A percentile compares a stretch with the other conserved stretches of the same genome.
These are phyloP conservation scores for Falco rusticolus DNA, from an alignment of 2,797 vertebrate species.

Conservation along the genomic window DNA sequence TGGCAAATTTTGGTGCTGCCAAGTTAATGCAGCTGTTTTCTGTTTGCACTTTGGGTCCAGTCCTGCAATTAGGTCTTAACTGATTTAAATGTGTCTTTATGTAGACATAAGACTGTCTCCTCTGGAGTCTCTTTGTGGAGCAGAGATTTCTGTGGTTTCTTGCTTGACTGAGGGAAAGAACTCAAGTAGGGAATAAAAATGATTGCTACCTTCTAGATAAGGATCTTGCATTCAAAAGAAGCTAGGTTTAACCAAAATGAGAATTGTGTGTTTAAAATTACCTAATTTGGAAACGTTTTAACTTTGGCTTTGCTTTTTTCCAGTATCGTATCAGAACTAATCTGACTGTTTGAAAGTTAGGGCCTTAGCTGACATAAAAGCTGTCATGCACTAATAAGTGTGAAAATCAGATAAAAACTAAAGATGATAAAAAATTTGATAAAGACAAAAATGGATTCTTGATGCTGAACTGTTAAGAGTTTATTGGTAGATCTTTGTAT, in stretches of 20 bases:
- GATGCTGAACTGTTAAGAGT: background rate
- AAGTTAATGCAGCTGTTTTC: conserved; percentile 1
- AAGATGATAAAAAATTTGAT: no score
- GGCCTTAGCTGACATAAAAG: background rate
- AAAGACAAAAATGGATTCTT: background rate
- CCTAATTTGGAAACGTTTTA: background rate
- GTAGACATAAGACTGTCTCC: background rate
- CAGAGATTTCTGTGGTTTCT: background rate
- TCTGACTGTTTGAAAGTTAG: background rate
- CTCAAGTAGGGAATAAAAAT: background rate
- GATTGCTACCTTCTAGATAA: background rate
- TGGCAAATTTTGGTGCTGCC: background rate
- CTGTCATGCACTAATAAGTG: background rate
- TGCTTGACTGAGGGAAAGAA: background rate
- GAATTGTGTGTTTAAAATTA: background rate
- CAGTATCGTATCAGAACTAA: background rate
- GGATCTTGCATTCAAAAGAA: background rate
- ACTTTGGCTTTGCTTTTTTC: background rate
- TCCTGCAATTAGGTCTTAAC: background rate
- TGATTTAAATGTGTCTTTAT: background rate
- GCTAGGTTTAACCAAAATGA: background rate
- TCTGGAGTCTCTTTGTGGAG: background rate
- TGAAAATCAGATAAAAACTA: background rate
- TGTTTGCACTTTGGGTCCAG: background rate
- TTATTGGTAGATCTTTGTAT: background rate